Evolutionary conservation across 2,888 invertebrate genomes (phyloP), one percentile per base, ranked within the genome.

Genomic region (Chloromyia formosa): DNA sequence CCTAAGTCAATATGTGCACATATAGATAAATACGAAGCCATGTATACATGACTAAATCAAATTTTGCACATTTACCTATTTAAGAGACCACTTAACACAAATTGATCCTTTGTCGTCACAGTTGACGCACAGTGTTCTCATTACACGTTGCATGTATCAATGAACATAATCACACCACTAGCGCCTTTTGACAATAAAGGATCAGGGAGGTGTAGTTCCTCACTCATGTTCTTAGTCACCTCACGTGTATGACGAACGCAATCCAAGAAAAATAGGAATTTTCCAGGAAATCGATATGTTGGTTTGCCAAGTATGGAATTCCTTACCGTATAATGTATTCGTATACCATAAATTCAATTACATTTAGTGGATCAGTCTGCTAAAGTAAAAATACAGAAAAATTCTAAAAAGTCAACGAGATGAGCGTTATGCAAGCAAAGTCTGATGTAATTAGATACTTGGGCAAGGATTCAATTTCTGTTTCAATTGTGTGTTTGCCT

Each of bases 401-500:
- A n/a, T n/a, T n/a, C 49, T n/a, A 49, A 49, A 49, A 49, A 49
- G 49, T 10, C 49, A 49, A 35, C 10, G 16, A 49, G 49, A 35
- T 35, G 56, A 27, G 18, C n/a, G 56, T 71, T 71, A 71, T 71
- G 71, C 71, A 71, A 71, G 71, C 18, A 56, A 22, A 23, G 71
- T 35, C 69, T 56, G 69, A 69, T 54, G 69, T 69, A 69, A 69
- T 56, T 54, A 14, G 53, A 69, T 53, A 69, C 69, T 54, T 9
- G 69, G 66, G 49, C 66, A 71, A 71, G 58, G 71, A 56, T 71
- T 71, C 71, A 58, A 54, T 69, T 69, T 69, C 14, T 10, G 54
- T 69, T 69, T 54, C 54, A 69, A 35, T 69, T 16, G 22, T 66
- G 22, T 18, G n/a, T 66, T 7, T 27, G 22, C 49, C 56, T 49